Percentiles rank a stretch among this genome's conserved stretches.
Conservation (phyloP, 2,888 invertebrate genomes). For the Stenchaetothrips biformis region DNA sequence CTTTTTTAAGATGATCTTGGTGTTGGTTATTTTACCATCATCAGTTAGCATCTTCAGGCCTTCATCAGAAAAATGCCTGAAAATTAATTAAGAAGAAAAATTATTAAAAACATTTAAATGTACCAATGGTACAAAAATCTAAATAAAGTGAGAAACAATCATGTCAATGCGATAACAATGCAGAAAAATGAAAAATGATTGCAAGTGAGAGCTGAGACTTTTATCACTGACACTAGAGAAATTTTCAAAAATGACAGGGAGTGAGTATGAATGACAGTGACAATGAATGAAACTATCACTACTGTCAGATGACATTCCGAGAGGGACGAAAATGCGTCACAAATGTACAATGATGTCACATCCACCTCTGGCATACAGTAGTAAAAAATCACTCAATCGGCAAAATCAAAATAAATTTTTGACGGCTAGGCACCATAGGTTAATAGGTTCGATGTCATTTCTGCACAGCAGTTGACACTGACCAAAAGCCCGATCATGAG, state of each 20-base stretch:
- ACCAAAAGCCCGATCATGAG: too few relatives aligned
- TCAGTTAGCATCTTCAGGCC: constrained; percentile 63
- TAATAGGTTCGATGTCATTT: too few relatives aligned
- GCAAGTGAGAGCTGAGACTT: background rate
- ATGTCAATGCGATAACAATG: background rate
- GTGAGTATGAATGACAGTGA: background rate
- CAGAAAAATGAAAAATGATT: background rate
- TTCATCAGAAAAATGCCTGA: constrained; percentile 68
- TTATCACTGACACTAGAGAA: background rate
- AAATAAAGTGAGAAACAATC: background rate
- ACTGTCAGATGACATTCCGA: too few relatives aligned
- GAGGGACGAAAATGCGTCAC: too few relatives aligned
- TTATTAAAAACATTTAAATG: background rate
- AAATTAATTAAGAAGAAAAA: constrained; percentile 41
- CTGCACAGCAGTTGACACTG: too few relatives aligned
- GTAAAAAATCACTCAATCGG: too few relatives aligned
- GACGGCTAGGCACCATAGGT: too few relatives aligned
- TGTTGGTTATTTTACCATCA: constrained; percentile 59
- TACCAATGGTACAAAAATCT: background rate
- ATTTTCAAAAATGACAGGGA: background rate
- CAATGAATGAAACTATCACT: too few relatives aligned
- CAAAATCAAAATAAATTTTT: too few relatives aligned
- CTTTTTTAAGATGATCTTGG: constrained; percentile 57
- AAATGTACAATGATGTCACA: too few relatives aligned
- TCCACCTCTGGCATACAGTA: too few relatives aligned